These are phyloP conservation scores for Drosophila merina DNA, from an alignment of 2,888 invertebrate species.

Conservation along the genomic window DNA sequence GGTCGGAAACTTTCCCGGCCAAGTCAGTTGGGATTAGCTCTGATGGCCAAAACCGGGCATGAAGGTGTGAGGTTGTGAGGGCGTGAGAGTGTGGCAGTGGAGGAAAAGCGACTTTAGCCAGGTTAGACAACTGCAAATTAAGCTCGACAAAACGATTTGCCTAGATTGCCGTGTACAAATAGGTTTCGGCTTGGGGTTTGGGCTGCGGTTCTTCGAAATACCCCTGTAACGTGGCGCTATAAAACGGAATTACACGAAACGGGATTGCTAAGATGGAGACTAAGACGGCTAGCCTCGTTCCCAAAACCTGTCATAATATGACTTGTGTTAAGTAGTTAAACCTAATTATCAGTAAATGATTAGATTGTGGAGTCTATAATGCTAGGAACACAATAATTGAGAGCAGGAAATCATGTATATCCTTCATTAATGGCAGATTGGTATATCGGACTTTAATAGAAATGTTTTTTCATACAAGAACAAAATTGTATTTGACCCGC, in stretches of 20 bases:
- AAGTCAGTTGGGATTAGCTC: conserved; percentile 46
- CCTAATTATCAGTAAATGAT: background rate
- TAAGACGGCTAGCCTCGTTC: background rate
- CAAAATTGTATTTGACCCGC: background rate
- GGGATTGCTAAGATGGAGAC: background rate
- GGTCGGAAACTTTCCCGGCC: conserved; percentile 63
- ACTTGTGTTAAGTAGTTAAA: background rate
- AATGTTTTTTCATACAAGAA: background rate
- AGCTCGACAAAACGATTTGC: conserved; percentile 47
- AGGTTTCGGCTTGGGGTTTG: conserved; percentile 15
- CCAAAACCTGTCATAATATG: background rate
- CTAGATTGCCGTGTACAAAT: conserved; percentile 40
- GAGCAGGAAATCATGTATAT: no score
- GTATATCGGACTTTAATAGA: no score
- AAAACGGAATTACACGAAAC: conserved; percentile 8
- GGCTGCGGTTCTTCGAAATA: background rate
- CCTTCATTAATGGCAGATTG: no score
- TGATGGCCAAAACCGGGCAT: conserved; percentile 4
- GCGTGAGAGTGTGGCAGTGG: background rate
- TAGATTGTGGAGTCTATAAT: background rate
- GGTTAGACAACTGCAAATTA: conserved; percentile 42
- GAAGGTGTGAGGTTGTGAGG: no score
- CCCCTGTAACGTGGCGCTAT: conserved; percentile 8
- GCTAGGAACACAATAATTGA: background rate
- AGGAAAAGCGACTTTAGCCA: background rate